These are phyloP conservation scores for Ctenochaetus hawaiiensis DNA, from an alignment of 2,797 vertebrate species.

Conservation along the genomic window DNA sequence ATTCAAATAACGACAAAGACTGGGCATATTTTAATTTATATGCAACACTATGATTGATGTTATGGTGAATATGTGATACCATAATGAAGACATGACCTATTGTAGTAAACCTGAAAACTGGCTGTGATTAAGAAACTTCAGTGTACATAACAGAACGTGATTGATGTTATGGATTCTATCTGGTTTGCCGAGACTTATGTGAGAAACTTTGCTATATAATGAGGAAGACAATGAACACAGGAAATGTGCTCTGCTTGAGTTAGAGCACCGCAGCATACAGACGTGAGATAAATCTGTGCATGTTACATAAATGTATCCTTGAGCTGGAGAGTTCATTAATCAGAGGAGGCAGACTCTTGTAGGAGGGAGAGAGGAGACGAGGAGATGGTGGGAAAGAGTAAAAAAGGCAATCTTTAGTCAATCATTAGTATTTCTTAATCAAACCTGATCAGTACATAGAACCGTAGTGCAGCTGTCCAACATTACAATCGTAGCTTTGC, in stretches of 20 bases:
- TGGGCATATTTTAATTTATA: slow-evolving; percentile 4
- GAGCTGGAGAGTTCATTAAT: slow-evolving; percentile 66
- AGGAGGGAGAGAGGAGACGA: slow-evolving; percentile 4
- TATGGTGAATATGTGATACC: not conserved
- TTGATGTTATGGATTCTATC: slow-evolving; percentile 56
- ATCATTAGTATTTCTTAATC: no score
- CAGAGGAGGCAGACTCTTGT: slow-evolving; percentile 47
- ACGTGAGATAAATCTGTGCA: slow-evolving; percentile 57
- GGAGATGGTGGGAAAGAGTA: not conserved
- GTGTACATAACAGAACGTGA: slow-evolving; percentile 29
- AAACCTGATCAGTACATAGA: no score
- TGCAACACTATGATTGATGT: slow-evolving; percentile 35
- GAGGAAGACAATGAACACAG: slow-evolving; percentile 54
- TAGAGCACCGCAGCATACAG: slow-evolving; percentile 44
- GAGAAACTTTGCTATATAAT: slow-evolving; percentile 48
- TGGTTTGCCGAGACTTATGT: slow-evolving; percentile 58
- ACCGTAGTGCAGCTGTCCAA: no score
- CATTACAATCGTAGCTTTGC: not conserved
- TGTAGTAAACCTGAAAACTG: slow-evolving; percentile 23
- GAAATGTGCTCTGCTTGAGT: slow-evolving; percentile 46
- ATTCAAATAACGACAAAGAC: slow-evolving; percentile 14
- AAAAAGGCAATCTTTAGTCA: not conserved
- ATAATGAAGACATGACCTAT: slow-evolving; percentile 29
- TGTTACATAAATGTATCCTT: slow-evolving; percentile 64
- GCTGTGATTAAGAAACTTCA: slow-evolving; percentile 33